Base-by-base conservation (phyloP, 1,140 invertebrate species). In the Pantala flavescens region DNA sequence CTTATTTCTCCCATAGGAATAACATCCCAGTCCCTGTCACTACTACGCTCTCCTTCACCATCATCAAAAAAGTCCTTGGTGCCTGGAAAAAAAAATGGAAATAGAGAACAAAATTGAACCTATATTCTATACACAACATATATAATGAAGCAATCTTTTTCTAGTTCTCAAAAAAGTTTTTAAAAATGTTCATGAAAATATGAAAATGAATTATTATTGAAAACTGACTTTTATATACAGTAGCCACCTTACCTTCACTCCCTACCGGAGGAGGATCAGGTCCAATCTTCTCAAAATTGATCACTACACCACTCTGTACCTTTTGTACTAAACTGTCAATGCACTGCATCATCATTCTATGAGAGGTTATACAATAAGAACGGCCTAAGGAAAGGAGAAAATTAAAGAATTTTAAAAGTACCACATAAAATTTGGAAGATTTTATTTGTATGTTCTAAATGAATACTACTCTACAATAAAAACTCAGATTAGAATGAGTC, bases 241-340 rank as follows among this genome's bases (percentile, higher is more conserved):
- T 19, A 63, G 49, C n/a, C 49, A 63, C 49, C 79, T 49, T 77
- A 80, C 81, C 75, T 71, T 82, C 85, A 76, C 77, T 76, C 70
- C 85, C 84, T 1, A 93, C 80, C 0, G 89, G 88, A 0, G 89
- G 89, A 0, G 94, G 94, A 82, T 97, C 95, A 0, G 93, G 90
- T 0, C 95, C 95, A 76, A 94, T 91, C 84, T 97, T 97, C 83
- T 99, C 97, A 83, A 99, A 98, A 82, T 98, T 94, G 75, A 99
- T 93, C 2, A 99, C 96, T 24, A 99, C 97, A 0, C 98, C 97
- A 78, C 93, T 95, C 82, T 98, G 97, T 14, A 98, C 94, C 85
- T 98, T 98, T 81, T 97, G 94, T 11, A 98, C 95, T 43, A 99
- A 84, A 78, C 95, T 97, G 82, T 99, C 98, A 75, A 99, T 92